phyloP scores from a whole-genome alignment of 2,797 vertebrate species.

The Diceros bicornis region DNA sequence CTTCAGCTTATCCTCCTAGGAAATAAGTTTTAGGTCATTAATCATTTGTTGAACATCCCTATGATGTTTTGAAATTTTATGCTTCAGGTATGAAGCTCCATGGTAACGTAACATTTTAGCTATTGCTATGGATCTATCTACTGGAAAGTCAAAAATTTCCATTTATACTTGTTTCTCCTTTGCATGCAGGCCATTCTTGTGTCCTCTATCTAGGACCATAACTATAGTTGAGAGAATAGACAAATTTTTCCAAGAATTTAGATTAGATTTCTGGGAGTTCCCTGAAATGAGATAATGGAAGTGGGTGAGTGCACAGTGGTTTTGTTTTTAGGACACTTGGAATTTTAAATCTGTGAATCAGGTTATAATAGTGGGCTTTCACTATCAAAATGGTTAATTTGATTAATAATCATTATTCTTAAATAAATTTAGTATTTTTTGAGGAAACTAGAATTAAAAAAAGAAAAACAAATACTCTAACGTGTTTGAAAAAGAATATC shows the following conservation, averaged over 20 bases:
- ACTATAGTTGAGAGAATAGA: not conserved
- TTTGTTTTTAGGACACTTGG: not conserved
- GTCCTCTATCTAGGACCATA: not conserved
- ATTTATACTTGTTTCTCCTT: not conserved
- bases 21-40: not conserved
- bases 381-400: not conserved
- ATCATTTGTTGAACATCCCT: not conserved
- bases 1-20: not conserved
- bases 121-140: not conserved
- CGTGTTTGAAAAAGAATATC: not conserved
- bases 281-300: not conserved
- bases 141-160: not conserved
- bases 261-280: not conserved
- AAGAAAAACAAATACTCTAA: not conserved
- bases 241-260: not conserved
- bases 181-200: not conserved
- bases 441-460: not conserved
- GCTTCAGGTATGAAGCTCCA: not conserved
- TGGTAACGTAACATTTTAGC: not conserved
- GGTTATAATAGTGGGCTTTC: not conserved
- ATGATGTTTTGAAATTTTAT: slow-evolving; percentile 15
- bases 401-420: not conserved
- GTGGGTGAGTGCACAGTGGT: not conserved
- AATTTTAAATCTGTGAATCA: slow-evolving; percentile 23
- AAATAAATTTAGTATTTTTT: not conserved